Conservation (phyloP, 2,888 invertebrate species). For the Clepsis dumicolana region DNA sequence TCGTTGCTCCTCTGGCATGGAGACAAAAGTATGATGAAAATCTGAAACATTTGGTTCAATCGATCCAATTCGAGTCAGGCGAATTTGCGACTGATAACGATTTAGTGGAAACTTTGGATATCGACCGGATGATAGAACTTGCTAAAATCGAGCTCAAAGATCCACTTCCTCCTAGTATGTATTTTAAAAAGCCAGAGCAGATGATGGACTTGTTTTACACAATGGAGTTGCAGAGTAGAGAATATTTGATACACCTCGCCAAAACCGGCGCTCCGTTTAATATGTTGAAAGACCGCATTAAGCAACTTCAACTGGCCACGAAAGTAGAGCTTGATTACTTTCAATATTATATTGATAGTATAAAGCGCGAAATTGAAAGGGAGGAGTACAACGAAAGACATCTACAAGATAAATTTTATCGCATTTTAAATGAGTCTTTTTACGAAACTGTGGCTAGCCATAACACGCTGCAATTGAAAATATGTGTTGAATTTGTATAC, state of each 20-base stretch:
- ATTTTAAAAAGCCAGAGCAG: slow-evolving; percentile 69
- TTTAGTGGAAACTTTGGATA: slow-evolving; percentile 73
- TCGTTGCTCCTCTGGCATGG: slow-evolving; percentile 78
- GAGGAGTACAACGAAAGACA: slow-evolving; percentile 72
- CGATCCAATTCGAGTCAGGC: slow-evolving; percentile 74
- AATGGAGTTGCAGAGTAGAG: slow-evolving; percentile 81
- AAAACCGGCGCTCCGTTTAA: slow-evolving; percentile 72
- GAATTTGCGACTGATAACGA: slow-evolving; percentile 75
- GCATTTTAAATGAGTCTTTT: slow-evolving; percentile 74
- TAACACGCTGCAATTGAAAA: slow-evolving; percentile 72
- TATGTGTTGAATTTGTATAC: slow-evolving; percentile 81
- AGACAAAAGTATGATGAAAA: slow-evolving; percentile 74
- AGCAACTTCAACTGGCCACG: slow-evolving; percentile 67
- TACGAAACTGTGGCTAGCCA: slow-evolving; percentile 77
- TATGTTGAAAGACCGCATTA: slow-evolving; percentile 67
- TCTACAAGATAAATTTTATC: slow-evolving; percentile 75
- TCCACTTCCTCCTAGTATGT: slow-evolving; percentile 65
- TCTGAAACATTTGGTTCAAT: slow-evolving; percentile 63
- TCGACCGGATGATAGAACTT: slow-evolving; percentile 73
- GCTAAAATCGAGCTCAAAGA: slow-evolving; percentile 70
- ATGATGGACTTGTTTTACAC: slow-evolving; percentile 76
- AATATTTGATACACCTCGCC: slow-evolving; percentile 75
- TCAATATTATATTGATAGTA: slow-evolving; percentile 74
- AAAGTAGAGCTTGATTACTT: slow-evolving; percentile 76
- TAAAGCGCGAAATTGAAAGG: slow-evolving; percentile 69